Evolutionary conservation across 1,140 invertebrate species (phyloP).

Genomic region (Drosophila dunni): DNA sequence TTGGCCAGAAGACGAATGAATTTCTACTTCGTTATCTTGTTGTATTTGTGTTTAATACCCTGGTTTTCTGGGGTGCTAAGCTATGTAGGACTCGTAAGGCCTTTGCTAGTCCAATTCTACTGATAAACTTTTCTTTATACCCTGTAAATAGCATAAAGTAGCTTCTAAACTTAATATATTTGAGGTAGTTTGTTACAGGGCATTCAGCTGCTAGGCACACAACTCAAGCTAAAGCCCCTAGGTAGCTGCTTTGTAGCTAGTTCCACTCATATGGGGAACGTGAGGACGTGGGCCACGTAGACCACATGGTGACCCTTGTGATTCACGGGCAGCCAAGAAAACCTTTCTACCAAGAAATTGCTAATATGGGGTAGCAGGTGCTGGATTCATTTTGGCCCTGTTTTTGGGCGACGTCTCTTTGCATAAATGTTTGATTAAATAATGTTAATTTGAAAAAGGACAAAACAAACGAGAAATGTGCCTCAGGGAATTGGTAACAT

Average conservation of each 20-base stretch:
- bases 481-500: slow-evolving; percentile 19
- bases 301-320: slow-evolving; percentile 54
- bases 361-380: slow-evolving; percentile 70
- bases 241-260: too few relatives aligned
- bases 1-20: slow-evolving; percentile 42
- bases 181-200: background rate
- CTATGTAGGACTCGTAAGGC: too few relatives aligned
- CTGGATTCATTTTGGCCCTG: slow-evolving; percentile 41
- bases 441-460: slow-evolving; percentile 70
- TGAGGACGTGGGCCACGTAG: slow-evolving; percentile 42
- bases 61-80: too few relatives aligned
- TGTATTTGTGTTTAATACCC: slow-evolving; percentile 54
- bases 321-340: background rate
- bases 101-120: too few relatives aligned
- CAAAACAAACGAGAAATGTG: slow-evolving; percentile 26
- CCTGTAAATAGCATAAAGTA: background rate
- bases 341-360: slow-evolving; percentile 50
- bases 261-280: slow-evolving; percentile 55
- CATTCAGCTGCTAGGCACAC: background rate
- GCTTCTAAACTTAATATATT: too few relatives aligned
- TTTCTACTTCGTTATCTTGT: slow-evolving; percentile 21
- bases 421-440: slow-evolving; percentile 71
- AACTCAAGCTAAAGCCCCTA: background rate
- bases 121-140: too few relatives aligned
- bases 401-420: slow-evolving; percentile 51